These are phyloP conservation scores for Villa cingulata DNA, from an alignment of 2,888 invertebrate genomes.

Conservation along the genomic window DNA sequence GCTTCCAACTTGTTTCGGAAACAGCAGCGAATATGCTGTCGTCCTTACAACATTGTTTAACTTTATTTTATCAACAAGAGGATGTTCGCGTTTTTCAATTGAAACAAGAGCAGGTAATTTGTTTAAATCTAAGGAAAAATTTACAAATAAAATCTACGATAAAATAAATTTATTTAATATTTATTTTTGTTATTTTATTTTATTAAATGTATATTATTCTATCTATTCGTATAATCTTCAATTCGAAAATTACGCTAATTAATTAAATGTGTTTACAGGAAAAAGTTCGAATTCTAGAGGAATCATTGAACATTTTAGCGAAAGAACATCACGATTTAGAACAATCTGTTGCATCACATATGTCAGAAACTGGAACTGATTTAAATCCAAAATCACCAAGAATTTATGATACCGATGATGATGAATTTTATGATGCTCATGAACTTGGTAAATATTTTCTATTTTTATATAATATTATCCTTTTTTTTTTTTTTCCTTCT, in stretches of 20 bases:
- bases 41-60: constrained; percentile 47
- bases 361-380: constrained; percentile 28
- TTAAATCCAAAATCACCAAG: constrained; percentile 22
- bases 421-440: constrained; percentile 34
- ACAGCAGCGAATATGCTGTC: constrained; percentile 44
- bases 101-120: constrained; percentile 16
- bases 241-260: no score
- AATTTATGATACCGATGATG: constrained; percentile 31
- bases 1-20: constrained; percentile 38
- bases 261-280: no score
- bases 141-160: background rate
- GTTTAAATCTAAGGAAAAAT: no score
- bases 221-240: no score
- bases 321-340: constrained; percentile 54
- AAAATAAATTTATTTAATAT: background rate
- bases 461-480: background rate
- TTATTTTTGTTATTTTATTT: background rate
- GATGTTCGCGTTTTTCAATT: constrained; percentile 38
- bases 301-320: constrained; percentile 51
- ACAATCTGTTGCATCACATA: constrained; percentile 46
- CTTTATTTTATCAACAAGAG: constrained; percentile 47
- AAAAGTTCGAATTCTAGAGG: constrained; percentile 50
- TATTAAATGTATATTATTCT: no score
- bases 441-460: constrained; percentile 23
- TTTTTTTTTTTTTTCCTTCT: background rate